Base-by-base conservation (phyloP, 2,888 invertebrate genomes). In the Drosophila anomelani region DNA sequence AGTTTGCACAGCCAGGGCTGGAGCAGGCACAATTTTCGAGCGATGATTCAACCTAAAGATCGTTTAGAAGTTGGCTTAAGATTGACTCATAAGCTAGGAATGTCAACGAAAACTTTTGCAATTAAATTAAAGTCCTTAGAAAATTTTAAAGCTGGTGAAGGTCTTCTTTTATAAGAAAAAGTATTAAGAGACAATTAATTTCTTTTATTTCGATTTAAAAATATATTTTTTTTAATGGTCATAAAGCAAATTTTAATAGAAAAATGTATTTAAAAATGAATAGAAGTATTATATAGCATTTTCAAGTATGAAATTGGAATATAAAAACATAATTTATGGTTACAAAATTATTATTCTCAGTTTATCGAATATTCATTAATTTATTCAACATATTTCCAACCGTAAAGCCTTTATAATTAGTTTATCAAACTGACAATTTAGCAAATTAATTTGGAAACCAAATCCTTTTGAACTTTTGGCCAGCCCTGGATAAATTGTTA, bases 401-500 rank as follows among this genome's bases (percentile, higher is more conserved):
- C 9, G 9, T 3, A 34, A 34, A 13, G 4, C 13, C 32, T 20
- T 34, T 9, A 0, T 34, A 51, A 51, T 15, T 36, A 10, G 23
- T 53, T 36, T 53, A 23, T 0, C 0, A 51, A 51, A 20, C 34
- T 51, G 9, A 34, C 34, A 9, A 51, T 15, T 34, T 51, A 4
- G 34, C 51, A 34, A 51, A 34, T 51, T 34, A 15, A 20, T 34
- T 51, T 15, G 1, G 6, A 51, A 23, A 34, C 9, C 15, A 53
- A 51, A 53, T 36, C 10, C 51, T 10, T 38, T 36, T 38, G 1
- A 39, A 12, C 20, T 17, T 32, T 56, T 46, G 3, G n/a, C 23
- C 67, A 74, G 8, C 81, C 81, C 81, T 86, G 64, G 67, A 43
- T 17, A n/a, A 47, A 41, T 38, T 54, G 53, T 44, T 59, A 63